These are phyloP conservation scores for Centroberyx gerrardi DNA, from an alignment of 2,797 vertebrate genomes.

Conservation along the genomic window DNA sequence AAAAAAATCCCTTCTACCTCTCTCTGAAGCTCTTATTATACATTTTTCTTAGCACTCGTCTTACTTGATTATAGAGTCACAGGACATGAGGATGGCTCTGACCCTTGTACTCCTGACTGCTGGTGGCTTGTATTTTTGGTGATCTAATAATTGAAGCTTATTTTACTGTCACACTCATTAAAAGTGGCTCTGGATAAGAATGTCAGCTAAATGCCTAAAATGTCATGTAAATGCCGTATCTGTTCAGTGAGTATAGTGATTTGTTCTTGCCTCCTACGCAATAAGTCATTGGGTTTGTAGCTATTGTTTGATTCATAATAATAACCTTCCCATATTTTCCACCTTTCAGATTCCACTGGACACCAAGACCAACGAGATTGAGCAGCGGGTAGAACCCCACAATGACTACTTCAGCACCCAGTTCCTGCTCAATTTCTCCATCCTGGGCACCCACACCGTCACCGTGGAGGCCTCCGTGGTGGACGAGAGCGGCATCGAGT, in stretches of 20 bases:
- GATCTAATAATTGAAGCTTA: too few species aligned
- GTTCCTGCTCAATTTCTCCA: slow-evolving; percentile 94
- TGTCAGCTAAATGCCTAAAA: too few species aligned
- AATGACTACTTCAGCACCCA: slow-evolving; percentile 99
- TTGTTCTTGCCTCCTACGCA: too few species aligned
- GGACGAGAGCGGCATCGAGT: slow-evolving; percentile 93
- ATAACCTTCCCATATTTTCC: background rate
- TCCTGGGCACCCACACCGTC: slow-evolving; percentile 94
- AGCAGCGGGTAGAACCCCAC: slow-evolving; percentile 97
- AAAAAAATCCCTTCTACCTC: too few species aligned
- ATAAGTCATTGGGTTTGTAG: too few species aligned
- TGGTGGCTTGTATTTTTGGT: background rate
- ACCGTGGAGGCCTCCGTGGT: slow-evolving; percentile 96
- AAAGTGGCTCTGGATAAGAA: too few species aligned
- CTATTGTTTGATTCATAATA: background rate
- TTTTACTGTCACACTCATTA: too few species aligned
- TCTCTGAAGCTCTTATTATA: too few species aligned
- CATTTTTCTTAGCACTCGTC: too few species aligned
- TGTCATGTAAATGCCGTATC: too few species aligned
- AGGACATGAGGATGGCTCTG: background rate
- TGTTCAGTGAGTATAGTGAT: too few species aligned
- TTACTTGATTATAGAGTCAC: too few species aligned
- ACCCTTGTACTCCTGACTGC: background rate
- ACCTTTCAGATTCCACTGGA: slow-evolving; percentile 89
- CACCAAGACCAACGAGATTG: slow-evolving; percentile 93